phyloP scores from a whole-genome alignment of 2,888 invertebrate species.

The Micoletzkya japonica region DNA sequence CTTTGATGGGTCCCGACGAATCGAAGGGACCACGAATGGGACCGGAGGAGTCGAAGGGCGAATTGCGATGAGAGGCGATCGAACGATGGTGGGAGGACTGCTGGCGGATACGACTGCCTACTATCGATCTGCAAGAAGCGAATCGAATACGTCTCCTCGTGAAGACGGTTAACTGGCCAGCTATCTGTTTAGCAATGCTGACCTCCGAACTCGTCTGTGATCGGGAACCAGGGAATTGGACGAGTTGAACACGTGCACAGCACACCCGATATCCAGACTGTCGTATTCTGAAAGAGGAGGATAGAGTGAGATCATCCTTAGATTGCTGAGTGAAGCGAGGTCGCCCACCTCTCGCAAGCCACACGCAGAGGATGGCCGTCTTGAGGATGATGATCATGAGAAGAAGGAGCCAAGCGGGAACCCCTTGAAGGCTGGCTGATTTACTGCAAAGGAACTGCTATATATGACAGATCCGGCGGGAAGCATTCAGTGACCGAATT shows the following conservation, averaged over 20 bases:
- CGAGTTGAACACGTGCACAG: constrained; percentile 15
- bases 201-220: no score
- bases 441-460: constrained; percentile 15
- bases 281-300: constrained; percentile 18
- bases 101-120: neutral
- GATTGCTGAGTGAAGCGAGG: neutral
- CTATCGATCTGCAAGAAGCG: neutral
- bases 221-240: no score
- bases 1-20: neutral
- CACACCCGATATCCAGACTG: constrained; percentile 16
- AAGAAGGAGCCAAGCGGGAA: constrained; percentile 32
- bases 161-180: neutral
- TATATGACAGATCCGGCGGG: no score
- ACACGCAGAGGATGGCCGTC: constrained; percentile 31
- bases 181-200: no score
- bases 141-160: neutral
- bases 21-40: neutral
- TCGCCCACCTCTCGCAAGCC: constrained; percentile 34
- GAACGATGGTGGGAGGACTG: constrained; percentile 7
- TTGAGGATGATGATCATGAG: constrained; percentile 28
- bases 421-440: constrained; percentile 26
- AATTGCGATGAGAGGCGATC: neutral
- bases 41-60: neutral
- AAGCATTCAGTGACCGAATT: neutral
- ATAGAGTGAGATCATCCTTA: neutral